A percentile compares a stretch with the other conserved stretches of the same genome.
Evolutionary conservation across 2,888 invertebrate species (phyloP).

Genomic region (Pinctada fucata): DNA sequence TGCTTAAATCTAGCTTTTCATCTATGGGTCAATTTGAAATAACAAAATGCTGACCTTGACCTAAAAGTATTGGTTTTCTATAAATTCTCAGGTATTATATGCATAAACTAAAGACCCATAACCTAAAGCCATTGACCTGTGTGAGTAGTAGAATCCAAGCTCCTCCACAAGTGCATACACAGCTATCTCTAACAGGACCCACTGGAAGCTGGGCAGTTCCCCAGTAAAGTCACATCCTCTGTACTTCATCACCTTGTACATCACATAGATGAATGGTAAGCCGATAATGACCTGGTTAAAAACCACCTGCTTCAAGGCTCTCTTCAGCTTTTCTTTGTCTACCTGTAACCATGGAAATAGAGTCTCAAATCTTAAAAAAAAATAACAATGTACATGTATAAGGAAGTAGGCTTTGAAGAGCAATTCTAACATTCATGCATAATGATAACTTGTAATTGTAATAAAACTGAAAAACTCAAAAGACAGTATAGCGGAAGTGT

Average conservation of each 20-base stretch:
- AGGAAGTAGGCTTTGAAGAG: no score
- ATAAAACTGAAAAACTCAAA: no score
- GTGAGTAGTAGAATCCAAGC: slow-evolving; percentile 89
- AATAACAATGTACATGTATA: no score
- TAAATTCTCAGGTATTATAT: no score
- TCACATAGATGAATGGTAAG: slow-evolving; percentile 82
- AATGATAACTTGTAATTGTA: neutral
- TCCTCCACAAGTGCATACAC: slow-evolving; percentile 87
- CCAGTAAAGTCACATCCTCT: slow-evolving; percentile 82
- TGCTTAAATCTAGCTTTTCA: no score
- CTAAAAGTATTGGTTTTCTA: no score
- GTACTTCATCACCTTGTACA: slow-evolving; percentile 83
- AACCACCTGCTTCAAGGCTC: slow-evolving; percentile 84
- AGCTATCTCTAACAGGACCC: slow-evolving; percentile 85
- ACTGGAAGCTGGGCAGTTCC: slow-evolving; percentile 86
- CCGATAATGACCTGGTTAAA: slow-evolving; percentile 86
- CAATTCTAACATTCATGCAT: neutral
- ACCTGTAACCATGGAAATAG: slow-evolving; percentile 56
- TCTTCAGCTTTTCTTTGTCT: slow-evolving; percentile 62
- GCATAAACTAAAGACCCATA: no score
- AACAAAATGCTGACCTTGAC: no score
- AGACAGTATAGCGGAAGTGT: no score
- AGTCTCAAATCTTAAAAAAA: no score
- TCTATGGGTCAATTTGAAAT: no score
- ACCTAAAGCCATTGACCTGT: slow-evolving; percentile 82